Evolutionary conservation across 2,113 vertebrate genomes (phyloP).

Genomic region (Eulacestoma nigropectus): DNA sequence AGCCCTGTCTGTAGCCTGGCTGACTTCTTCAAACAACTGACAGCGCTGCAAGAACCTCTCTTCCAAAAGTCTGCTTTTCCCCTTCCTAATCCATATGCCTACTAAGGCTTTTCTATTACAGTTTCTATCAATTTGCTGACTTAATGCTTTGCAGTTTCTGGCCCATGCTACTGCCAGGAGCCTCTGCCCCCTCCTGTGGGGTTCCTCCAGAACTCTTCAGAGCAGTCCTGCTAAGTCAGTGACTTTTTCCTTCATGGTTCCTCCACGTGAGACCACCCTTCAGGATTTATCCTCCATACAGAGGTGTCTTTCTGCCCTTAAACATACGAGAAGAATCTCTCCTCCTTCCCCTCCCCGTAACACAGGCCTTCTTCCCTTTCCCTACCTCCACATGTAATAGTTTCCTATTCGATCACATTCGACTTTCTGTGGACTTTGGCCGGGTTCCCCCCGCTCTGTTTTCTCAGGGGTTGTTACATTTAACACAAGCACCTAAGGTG

Average conservation of each 20-base stretch:
- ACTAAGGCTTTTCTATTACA: background rate
- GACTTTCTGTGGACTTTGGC: background rate
- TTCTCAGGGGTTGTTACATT: background rate
- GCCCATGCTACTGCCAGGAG: background rate
- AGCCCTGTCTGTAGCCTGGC: background rate
- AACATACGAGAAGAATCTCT: rapidly evolving
- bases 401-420: background rate
- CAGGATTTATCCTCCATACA: background rate
- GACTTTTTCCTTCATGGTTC: background rate
- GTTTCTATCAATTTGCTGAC: background rate
- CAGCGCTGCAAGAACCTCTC: background rate
- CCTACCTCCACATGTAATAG: background rate
- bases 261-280: background rate
- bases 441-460: rapidly evolving
- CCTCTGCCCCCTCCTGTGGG: background rate
- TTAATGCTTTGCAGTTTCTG: background rate
- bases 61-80: background rate
- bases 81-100: background rate
- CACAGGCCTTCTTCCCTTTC: background rate
- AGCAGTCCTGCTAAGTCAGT: background rate
- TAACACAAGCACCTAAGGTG: background rate
- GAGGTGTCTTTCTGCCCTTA: background rate
- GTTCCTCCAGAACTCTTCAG: background rate
- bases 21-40: background rate
- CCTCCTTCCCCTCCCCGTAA: background rate